Evolutionary conservation across 2,113 vertebrate species (phyloP).

Genomic region (Origma solitaria): DNA sequence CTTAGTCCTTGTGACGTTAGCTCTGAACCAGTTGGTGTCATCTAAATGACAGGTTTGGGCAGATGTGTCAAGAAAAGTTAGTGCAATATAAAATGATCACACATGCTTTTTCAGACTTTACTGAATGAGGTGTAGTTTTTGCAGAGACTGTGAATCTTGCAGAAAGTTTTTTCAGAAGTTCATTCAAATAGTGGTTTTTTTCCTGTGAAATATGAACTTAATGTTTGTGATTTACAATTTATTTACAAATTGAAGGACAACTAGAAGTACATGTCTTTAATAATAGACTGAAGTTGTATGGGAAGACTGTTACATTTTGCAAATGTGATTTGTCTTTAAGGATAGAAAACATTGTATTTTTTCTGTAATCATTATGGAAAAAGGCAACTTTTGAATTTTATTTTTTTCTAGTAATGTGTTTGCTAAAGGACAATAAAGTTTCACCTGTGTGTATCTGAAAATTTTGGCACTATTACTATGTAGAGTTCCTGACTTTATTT

Average conservation of each 20-base stretch:
- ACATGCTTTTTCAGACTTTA: not conserved
- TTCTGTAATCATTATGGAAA: not conserved
- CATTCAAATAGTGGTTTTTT: not conserved
- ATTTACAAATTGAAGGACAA: not conserved
- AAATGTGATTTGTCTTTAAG: not conserved
- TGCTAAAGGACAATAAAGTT: constrained; percentile 57
- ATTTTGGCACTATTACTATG: not conserved
- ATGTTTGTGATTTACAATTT: not conserved
- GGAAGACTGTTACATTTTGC: not conserved
- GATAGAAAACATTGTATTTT: not conserved
- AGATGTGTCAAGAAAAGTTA: not conserved
- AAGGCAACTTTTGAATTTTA: not conserved
- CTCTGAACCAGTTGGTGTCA: not conserved
- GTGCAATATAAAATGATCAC: not conserved
- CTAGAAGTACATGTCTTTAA: not conserved
- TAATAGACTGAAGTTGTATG: not conserved
- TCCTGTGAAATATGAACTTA: not conserved
- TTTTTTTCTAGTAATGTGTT: not conserved
- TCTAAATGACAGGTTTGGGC: not conserved
- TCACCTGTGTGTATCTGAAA: not conserved
- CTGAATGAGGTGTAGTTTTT: not conserved
- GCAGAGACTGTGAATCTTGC: not conserved
- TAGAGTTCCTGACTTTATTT: not conserved
- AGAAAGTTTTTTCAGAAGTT: not conserved
- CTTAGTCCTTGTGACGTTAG: not conserved